Conservation (phyloP, 2,797 vertebrate genomes). For the Micropoecilia bifurca region DNA sequence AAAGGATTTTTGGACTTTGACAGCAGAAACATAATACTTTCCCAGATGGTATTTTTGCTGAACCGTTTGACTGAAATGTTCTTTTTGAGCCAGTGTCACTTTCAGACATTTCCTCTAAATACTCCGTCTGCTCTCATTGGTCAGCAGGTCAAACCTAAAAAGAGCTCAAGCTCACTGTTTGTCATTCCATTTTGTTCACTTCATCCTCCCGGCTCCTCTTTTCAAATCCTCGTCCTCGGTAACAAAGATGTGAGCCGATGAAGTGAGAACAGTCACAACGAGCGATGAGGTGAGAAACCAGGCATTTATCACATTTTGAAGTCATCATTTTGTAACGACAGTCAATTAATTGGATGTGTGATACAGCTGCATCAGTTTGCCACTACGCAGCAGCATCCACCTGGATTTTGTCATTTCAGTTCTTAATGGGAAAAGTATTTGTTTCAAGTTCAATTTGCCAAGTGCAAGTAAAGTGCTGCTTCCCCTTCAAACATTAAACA, state of each 20-base stretch:
- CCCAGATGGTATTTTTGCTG: background rate
- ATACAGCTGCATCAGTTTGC: background rate
- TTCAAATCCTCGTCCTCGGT: background rate
- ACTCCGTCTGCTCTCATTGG: background rate
- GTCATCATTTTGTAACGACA: background rate
- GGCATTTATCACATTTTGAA: background rate
- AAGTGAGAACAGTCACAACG: background rate
- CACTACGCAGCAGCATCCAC: no score
- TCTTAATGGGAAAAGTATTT: background rate
- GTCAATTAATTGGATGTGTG: background rate
- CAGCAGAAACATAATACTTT: background rate
- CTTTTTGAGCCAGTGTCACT: background rate
- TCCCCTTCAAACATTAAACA: background rate
- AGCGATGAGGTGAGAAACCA: background rate
- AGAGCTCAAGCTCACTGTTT: background rate
- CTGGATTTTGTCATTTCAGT: background rate
- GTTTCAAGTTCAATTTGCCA: background rate
- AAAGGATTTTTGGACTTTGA: background rate
- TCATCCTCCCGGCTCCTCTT: background rate
- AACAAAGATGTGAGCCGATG: background rate
- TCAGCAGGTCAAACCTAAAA: constrained; percentile 3
- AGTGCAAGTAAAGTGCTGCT: background rate
- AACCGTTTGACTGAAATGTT: background rate
- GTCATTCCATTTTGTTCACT: background rate
- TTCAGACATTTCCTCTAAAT: background rate